These are phyloP conservation scores for Periphyllus acericola DNA, from an alignment of 2,888 invertebrate genomes.

Conservation along the genomic window DNA sequence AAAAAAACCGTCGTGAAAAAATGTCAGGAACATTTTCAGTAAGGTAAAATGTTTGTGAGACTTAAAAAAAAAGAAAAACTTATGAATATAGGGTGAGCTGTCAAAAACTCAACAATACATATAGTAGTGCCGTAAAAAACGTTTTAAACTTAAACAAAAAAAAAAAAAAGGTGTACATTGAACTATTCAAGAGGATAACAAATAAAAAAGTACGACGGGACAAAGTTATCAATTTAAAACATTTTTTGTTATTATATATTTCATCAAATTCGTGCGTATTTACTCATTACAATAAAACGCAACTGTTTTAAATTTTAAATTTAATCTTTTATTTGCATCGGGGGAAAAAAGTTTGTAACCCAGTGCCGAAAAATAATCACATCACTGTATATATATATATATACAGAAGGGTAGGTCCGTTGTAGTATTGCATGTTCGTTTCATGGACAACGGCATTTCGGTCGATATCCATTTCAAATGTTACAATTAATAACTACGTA, in stretches of 20 bases:
- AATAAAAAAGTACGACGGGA: not conserved
- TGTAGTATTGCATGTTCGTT: no score
- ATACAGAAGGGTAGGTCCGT: no score
- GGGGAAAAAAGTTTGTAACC: no score
- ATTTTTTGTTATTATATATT: not conserved
- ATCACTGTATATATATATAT: no score
- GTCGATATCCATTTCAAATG: not conserved
- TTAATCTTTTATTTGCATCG: no score
- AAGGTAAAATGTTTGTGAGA: slow-evolving; percentile 34
- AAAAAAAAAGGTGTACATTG: not conserved
- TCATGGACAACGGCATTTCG: not conserved
- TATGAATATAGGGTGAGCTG: slow-evolving; percentile 1
- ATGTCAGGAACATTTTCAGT: slow-evolving; percentile 51
- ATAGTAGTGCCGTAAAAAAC: not conserved
- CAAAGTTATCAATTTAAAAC: not conserved
- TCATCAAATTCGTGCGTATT: no score
- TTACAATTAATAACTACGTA: not conserved
- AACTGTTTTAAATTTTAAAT: no score
- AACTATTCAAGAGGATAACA: not conserved
- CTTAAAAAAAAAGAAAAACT: slow-evolving; percentile 18
- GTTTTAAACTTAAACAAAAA: not conserved
- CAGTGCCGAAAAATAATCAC: not conserved
- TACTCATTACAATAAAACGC: no score
- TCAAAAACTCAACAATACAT: slow-evolving; percentile 44
- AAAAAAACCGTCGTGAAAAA: slow-evolving; percentile 8